Base-by-base conservation (phyloP, 2,113 vertebrate species). In the Gallinago media region DNA sequence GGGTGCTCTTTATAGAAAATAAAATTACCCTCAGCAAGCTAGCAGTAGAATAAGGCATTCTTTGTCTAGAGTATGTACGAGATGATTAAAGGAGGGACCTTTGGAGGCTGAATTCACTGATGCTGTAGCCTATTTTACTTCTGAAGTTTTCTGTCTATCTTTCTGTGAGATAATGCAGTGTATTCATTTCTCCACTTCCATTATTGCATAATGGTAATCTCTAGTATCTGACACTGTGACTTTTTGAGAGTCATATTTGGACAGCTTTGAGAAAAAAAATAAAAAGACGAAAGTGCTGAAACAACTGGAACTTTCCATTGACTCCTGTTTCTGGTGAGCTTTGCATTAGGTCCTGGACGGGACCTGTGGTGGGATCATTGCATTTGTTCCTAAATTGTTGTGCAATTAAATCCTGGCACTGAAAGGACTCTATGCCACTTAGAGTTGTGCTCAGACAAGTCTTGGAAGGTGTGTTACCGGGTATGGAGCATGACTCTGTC, bases 71-170 rank as follows among this genome's bases (percentile, higher is more conserved):
- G 11, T 15, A 36, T 72, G 42, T 50, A 71, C 7, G 62, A 44
- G 36, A 75, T 59, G 78, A 94, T 92, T 70, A 93, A 92, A 93
- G 61, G 20, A 76, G 68, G 58, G 42, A 67, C 49, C 34, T 94
- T 78, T 93, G 50, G 46, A 74, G 71, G 26, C 47, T 92, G 84
- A 79, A 54, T 95, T 83, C 42, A 84, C 74, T 88, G 74, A 61
- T 58, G 15, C 42, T 92, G 13, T 74, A 71, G 61, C 50, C 56
- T 83, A 8, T 85, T 70, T 85, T 80, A 38, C 85, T 92, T 94
- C 46, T 56, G 44, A 54, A 91, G 47, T n/a, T 94, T 54, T 81
- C 5, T 1, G 29, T 77, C 9, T 74, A 13, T 79, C 32, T 70
- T 54, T 76, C 42, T 81, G 36, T 44, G 76, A 83, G 61, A 70